Base-by-base conservation (phyloP, 1,140 invertebrate genomes). In the Leptopilina boulardi region DNA sequence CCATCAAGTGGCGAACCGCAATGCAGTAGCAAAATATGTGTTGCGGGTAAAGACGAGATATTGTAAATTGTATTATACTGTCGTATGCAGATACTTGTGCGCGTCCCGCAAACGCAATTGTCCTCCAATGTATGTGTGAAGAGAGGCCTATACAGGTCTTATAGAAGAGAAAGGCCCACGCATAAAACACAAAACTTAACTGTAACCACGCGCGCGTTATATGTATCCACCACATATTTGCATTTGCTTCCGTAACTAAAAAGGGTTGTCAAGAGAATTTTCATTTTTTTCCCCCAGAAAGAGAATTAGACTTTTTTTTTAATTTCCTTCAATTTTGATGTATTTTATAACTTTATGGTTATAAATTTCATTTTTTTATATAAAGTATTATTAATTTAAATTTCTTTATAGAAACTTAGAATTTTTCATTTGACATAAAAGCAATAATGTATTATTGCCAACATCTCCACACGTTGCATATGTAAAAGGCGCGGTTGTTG, bases 51-150 rank as follows among this genome's bases (percentile, higher is more conserved):
- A 75, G 70, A 75, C 78, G 76, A 70, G 26, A 74, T 77, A 83
- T 86, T 86, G 85, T 87, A 88, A 87, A 87, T 87, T 88, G 83
- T 88, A 86, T 88, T 88, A 88, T 83, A 81, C 82, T 83, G 77
- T 77, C 82, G 78, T 87, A 86, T 86, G 86, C 81, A 87, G 83
- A 87, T 80, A 78, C 81, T 76, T 75, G 74, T 70, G 76, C 78
- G 75, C 78, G 75, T 79, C 76, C 82, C 77, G 78, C 83, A 80
- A 78, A 77, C 80, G 86, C 86, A 88, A 88, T 88, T 87, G 86
- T 87, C 85, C 80, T 66, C n/a, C 77, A 56, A 74, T 41, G 21
- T 71, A 79, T 77, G 77, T 81, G 81, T 72, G 47, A 81, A 72
- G 51, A 80, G 74, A 21, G 6, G 30, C 6, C 30, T 18, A 5